phyloP scores from a whole-genome alignment of 2,113 vertebrate species.

The Sterrhoptilus dennistouni region DNA sequence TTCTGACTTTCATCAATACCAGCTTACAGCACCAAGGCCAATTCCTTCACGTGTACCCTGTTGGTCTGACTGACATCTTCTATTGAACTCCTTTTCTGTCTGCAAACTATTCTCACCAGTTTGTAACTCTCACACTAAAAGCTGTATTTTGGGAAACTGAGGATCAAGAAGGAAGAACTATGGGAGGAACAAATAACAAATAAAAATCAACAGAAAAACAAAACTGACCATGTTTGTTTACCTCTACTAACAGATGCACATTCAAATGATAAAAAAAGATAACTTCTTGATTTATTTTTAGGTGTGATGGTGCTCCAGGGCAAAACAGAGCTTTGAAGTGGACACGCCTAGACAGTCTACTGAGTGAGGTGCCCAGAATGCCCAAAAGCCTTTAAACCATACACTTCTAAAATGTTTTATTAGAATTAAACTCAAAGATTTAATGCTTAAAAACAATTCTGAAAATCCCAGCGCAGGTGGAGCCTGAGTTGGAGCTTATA shows the following conservation, averaged over 20 bases:
- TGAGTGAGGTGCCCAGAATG: not conserved
- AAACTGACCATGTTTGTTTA: not conserved
- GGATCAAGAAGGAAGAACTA: not conserved
- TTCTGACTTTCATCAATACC: not conserved
- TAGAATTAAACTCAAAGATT: not conserved
- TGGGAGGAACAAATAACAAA: not conserved
- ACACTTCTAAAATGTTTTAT: not conserved
- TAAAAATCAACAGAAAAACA: not conserved
- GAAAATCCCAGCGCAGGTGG: not conserved
- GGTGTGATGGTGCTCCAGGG: not conserved
- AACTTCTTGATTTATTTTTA: not conserved
- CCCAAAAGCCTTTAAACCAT: not conserved
- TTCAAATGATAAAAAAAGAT: not conserved
- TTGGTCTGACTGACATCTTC: not conserved
- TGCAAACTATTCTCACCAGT: not conserved
- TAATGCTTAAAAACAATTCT: not conserved
- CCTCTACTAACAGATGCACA: not conserved
- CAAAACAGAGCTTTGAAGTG: not conserved
- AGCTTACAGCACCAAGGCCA: not conserved
- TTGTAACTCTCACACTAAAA: not conserved
- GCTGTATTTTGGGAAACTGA: not conserved
- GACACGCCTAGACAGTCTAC: not conserved
- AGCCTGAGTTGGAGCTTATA: not conserved
- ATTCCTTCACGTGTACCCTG: not conserved
- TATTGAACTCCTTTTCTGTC: not conserved